These are phyloP conservation scores for Mobula birostris DNA, from an alignment of 2,113 vertebrate genomes.

Conservation along the genomic window DNA sequence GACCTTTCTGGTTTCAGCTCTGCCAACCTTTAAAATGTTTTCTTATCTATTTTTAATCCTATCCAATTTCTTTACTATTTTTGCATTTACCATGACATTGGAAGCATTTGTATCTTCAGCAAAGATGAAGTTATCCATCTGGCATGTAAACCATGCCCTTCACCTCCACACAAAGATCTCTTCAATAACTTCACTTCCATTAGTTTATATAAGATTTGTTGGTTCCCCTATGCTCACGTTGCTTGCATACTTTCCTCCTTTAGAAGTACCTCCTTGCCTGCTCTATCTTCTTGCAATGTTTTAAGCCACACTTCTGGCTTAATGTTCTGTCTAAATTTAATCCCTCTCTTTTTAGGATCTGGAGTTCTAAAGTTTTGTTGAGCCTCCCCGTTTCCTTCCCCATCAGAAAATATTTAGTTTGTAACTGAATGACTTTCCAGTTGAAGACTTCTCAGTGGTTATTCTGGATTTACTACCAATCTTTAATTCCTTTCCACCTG, in stretches of 20 bases:
- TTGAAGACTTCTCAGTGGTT: neutral
- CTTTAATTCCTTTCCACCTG: neutral
- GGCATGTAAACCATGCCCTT: neutral
- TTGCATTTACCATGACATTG: neutral
- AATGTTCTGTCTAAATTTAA: neutral
- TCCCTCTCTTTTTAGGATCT: neutral
- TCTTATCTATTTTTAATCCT: too few species aligned
- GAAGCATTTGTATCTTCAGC: neutral
- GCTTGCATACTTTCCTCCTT: too few species aligned
- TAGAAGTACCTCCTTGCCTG: too few species aligned
- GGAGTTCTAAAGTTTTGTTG: too few species aligned
- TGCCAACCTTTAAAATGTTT: too few species aligned
- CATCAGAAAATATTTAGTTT: neutral
- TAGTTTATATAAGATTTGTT: neutral
- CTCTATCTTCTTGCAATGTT: too few species aligned
- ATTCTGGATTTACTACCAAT: neutral
- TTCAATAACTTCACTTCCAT: neutral
- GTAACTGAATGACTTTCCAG: neutral
- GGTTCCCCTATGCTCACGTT: too few species aligned
- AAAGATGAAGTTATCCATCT: neutral
- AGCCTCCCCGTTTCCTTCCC: neutral
- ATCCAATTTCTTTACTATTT: neutral
- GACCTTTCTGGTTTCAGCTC: too few species aligned
- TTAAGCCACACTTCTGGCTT: too few species aligned
- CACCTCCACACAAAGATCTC: neutral